Conservation (phyloP, 2,888 invertebrate species). For the Melieria picta region DNA sequence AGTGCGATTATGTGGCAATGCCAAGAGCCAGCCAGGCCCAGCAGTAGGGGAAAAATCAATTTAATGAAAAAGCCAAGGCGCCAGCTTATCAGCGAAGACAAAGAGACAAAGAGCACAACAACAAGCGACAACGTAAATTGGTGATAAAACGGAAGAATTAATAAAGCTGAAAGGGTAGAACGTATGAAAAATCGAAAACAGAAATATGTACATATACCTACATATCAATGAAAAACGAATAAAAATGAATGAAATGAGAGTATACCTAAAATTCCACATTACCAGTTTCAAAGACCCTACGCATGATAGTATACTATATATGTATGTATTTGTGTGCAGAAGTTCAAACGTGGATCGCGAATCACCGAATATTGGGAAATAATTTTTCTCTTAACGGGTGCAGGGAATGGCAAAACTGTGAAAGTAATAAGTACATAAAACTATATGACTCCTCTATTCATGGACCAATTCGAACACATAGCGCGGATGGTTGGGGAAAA, state of each 20-base stretch:
- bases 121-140: conserved; percentile 48
- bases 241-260: conserved; percentile 36
- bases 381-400: no score
- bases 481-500: not conserved
- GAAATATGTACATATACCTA: not conserved
- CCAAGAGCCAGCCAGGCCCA: not conserved
- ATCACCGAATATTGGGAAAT: no score
- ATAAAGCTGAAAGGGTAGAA: conserved; percentile 23
- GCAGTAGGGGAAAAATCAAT: conserved; percentile 22
- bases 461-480: not conserved
- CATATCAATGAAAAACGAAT: conserved; percentile 46
- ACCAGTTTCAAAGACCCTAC: no score
- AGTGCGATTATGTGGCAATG: not conserved
- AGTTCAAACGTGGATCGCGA: no score
- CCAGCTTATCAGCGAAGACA: conserved; percentile 58
- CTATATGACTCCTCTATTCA: no score
- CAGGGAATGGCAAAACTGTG: no score
- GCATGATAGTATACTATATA: not conserved
- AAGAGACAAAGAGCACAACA: conserved; percentile 31
- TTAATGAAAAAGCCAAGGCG: conserved; percentile 60
- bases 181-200: no score
- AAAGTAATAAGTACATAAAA: no score
- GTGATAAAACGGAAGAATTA: conserved; percentile 43
- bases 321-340: not conserved
- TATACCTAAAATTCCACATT: not conserved